Evolutionary conservation across 2,888 invertebrate species (phyloP).

Genomic region (Cryptophagus acutangulus): DNA sequence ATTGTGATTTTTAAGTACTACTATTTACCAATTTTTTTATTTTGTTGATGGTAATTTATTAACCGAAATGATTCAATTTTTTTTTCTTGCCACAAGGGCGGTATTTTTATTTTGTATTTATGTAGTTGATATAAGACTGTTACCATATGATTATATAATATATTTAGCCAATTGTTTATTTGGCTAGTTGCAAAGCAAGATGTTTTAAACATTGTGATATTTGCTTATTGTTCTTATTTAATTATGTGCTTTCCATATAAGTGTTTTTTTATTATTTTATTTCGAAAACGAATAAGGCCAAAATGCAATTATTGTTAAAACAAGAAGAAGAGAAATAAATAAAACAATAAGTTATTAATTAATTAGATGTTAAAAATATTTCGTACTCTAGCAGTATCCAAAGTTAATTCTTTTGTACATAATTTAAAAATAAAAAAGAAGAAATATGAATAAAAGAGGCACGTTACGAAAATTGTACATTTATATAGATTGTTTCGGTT

Average conservation of each 20-base stretch:
- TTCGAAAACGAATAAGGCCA: slow-evolving; percentile 35
- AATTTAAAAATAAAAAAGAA: slow-evolving; percentile 22
- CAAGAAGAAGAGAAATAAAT: slow-evolving; percentile 7
- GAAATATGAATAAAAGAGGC: too few relatives aligned
- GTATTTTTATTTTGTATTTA: slow-evolving; percentile 34
- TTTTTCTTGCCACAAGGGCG: slow-evolving; percentile 2
- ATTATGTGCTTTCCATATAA: slow-evolving; percentile 42
- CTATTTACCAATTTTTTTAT: slow-evolving; percentile 23
- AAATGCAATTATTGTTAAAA: slow-evolving; percentile 31
- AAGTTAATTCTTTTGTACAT: slow-evolving; percentile 37
- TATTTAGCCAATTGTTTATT: slow-evolving; percentile 36
- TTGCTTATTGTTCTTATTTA: slow-evolving; percentile 39
- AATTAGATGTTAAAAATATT: slow-evolving; percentile 27
- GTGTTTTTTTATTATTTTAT: too few relatives aligned
- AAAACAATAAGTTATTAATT: slow-evolving; percentile 18
- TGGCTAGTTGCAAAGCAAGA: slow-evolving; percentile 44
- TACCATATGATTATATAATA: slow-evolving; percentile 44
- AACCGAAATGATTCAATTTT: too few relatives aligned
- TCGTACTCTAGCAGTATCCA: slow-evolving; percentile 34
- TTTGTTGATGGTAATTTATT: slow-evolving; percentile 3
- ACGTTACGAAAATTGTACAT: too few relatives aligned
- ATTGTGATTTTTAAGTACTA: slow-evolving; percentile 30
- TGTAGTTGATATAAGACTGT: slow-evolving; percentile 50
- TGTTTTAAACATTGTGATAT: slow-evolving; percentile 50
- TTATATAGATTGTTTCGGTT: too few relatives aligned